Evolutionary conservation across 2,113 vertebrate genomes (phyloP).

Genomic region (Sarotherodon lohbergeri): DNA sequence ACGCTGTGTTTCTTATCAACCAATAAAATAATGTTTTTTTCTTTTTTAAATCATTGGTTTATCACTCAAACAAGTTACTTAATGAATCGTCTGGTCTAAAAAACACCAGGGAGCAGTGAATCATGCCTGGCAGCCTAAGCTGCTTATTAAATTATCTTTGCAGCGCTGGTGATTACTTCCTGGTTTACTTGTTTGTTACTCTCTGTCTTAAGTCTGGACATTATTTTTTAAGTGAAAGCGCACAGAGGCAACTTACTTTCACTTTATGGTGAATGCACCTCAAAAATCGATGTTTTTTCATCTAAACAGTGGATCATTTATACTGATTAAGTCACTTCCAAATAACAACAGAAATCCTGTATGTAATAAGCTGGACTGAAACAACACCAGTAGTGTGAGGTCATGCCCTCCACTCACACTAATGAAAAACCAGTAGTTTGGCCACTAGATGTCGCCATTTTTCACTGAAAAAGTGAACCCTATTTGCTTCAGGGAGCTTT

Average conservation of each 20-base stretch:
- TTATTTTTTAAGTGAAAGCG: not conserved
- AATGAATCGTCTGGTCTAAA: not conserved
- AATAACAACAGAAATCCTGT: not conserved
- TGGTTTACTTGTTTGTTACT: not conserved
- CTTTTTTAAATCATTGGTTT: accelerated
- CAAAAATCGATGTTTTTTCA: accelerated
- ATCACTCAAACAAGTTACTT: not conserved
- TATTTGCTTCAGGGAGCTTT: not conserved
- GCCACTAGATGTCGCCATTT: not conserved
- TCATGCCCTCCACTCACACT: not conserved
- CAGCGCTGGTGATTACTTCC: not conserved
- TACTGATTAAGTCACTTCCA: not conserved
- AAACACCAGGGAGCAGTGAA: accelerated
- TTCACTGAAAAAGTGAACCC: not conserved
- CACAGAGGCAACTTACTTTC: not conserved
- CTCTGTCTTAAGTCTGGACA: not conserved
- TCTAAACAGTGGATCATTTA: not conserved
- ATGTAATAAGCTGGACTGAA: not conserved
- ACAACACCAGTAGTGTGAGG: not conserved
- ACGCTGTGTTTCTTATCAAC: not conserved
- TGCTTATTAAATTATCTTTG: not conserved
- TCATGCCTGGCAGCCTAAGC: not conserved
- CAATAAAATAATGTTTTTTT: accelerated
- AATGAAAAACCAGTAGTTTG: not conserved
- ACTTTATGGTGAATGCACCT: not conserved